Evolutionary conservation across 2,797 vertebrate species (phyloP).

Genomic region (Manis javanica): DNA sequence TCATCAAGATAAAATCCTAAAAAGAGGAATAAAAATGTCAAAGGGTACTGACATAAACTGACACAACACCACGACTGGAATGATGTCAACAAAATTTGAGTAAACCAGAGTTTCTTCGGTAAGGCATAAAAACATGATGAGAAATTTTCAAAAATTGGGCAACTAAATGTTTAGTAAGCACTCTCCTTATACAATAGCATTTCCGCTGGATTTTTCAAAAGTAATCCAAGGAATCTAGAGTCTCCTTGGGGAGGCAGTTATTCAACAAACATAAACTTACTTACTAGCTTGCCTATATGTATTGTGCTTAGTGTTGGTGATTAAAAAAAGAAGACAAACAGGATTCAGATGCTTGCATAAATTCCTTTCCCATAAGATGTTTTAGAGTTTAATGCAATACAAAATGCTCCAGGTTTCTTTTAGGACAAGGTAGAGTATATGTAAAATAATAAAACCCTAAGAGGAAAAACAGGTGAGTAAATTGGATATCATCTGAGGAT

Average conservation of each 20-base stretch:
- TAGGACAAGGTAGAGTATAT: background rate
- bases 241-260: background rate
- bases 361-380: background rate
- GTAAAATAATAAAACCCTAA: conserved; percentile 11
- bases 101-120: background rate
- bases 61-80: background rate
- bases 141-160: background rate
- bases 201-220: background rate
- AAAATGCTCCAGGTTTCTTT: conserved; percentile 33
- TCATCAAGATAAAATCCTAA: background rate
- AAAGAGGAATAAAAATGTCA: background rate
- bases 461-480: background rate
- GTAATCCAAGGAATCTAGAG: background rate
- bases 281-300: background rate
- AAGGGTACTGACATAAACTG: background rate
- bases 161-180: background rate
- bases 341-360: background rate
- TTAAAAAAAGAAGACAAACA: conserved; percentile 7
- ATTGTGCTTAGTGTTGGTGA: background rate
- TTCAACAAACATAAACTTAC: background rate
- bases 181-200: background rate
- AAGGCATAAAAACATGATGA: background rate
- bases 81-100: background rate
- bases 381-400: conserved; percentile 24
- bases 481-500: background rate